A percentile compares a stretch with the other conserved stretches of the same genome.
Evolutionary conservation across 37 sponge, comb jelly and placozoan genomes (phyloP).

Genomic region (Ianthella basta): DNA sequence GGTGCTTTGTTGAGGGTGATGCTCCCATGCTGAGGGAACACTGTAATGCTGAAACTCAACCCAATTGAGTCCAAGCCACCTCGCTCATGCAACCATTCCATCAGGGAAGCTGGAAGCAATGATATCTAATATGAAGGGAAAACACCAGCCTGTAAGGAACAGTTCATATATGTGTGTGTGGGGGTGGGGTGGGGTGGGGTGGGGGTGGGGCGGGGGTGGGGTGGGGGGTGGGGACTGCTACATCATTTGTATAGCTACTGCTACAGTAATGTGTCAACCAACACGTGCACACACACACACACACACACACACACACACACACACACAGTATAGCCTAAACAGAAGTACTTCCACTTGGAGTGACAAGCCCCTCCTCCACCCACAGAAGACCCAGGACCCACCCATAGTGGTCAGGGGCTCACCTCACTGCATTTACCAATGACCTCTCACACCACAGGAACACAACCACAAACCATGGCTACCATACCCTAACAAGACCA

Average conservation of each 20-base stretch:
- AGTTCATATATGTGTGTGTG: too few relatives aligned
- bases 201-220: too few relatives aligned
- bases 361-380: not conserved
- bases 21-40: not conserved
- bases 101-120: not conserved
- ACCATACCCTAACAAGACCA: not conserved
- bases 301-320: too few relatives aligned
- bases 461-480: not conserved
- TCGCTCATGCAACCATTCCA: conserved; percentile 2
- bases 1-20: not conserved
- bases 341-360: too few relatives aligned
- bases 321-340: too few relatives aligned
- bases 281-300: too few relatives aligned
- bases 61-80: conserved; percentile 23
- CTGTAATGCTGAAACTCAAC: not conserved
- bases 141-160: too few relatives aligned
- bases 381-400: not conserved
- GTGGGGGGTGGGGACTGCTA: too few relatives aligned
- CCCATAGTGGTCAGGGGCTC: too few relatives aligned
- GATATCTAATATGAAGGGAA: not conserved
- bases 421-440: not conserved
- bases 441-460: not conserved
- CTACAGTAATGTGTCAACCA: too few relatives aligned
- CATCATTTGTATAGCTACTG: too few relatives aligned
- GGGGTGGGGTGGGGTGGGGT: too few relatives aligned